Evolutionary conservation across 53 echinoderm and acorn worm species (phyloP).

Genomic region (Astropecten irregularis): DNA sequence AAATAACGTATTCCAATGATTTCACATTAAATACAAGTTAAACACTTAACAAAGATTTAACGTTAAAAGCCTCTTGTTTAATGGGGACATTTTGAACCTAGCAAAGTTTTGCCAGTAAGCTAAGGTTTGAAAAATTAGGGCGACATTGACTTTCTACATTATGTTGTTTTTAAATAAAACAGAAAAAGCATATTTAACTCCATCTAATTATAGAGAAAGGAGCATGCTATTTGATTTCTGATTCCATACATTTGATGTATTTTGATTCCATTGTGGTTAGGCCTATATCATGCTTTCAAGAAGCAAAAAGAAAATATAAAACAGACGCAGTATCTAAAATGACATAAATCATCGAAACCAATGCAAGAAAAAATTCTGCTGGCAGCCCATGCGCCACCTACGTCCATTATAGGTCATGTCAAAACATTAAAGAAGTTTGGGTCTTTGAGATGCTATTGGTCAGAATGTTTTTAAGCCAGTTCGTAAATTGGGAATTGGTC

Average conservation of each 20-base stretch:
- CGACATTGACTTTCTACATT: background rate
- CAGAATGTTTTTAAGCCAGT: conserved; percentile 28
- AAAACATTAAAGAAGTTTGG: conserved; percentile 11
- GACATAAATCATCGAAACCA: background rate
- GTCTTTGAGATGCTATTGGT: conserved; percentile 27
- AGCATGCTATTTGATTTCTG: background rate
- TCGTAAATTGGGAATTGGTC: conserved; percentile 14
- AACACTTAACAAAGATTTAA: background rate
- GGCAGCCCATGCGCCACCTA: background rate
- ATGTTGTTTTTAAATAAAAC: no score
- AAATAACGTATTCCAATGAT: background rate
- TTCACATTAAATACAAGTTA: background rate
- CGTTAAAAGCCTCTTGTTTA: background rate
- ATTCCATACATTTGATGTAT: background rate
- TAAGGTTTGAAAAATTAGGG: background rate
- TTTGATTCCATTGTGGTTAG: background rate
- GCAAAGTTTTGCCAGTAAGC: background rate
- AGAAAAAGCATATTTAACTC: no score
- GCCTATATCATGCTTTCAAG: background rate
- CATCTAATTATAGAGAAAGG: background rate
- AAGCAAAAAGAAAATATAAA: background rate
- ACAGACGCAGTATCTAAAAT: background rate
- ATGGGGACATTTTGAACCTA: background rate
- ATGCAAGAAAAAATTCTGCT: no score
- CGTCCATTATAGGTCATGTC: conserved; percentile 27